Percentiles rank a stretch among this genome's conserved stretches.
These are phyloP conservation scores for Cynopterus sphinx DNA, from an alignment of 2,797 vertebrate species.

Conservation along the genomic window DNA sequence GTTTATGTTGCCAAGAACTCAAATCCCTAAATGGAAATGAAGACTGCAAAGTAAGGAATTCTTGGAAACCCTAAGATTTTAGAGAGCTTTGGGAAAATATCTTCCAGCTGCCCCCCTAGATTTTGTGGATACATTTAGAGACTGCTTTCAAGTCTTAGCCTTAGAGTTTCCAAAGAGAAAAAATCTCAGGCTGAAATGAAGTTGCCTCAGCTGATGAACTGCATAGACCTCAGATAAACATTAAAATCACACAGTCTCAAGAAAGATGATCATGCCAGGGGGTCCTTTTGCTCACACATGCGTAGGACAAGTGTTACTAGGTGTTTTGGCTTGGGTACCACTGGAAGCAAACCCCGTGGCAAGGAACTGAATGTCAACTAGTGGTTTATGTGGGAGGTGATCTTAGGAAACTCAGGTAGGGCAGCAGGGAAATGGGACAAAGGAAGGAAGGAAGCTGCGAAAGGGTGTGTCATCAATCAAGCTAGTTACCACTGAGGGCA, in stretches of 20 bases:
- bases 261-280: not conserved
- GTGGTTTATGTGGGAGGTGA: not conserved
- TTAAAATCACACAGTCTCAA: not conserved
- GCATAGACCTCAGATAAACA: not conserved
- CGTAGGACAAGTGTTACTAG: not conserved
- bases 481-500: not conserved
- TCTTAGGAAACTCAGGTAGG: not conserved
- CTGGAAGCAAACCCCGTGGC: not conserved
- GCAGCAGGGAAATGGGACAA: not conserved
- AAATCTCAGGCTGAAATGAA: not conserved
- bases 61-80: not conserved
- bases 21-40: slow-evolving; percentile 4
- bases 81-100: not conserved
- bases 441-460: not conserved
- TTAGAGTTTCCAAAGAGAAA: slow-evolving; percentile 38
- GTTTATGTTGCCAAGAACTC: not conserved
- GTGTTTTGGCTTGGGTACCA: not conserved
- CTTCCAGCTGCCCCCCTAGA: not conserved
- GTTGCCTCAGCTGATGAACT: not conserved
- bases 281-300: not conserved
- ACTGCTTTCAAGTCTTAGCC: not conserved
- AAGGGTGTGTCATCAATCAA: not conserved
- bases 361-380: not conserved
- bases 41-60: not conserved
- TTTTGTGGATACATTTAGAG: slow-evolving; percentile 24